A percentile compares a stretch with the other conserved stretches of the same genome.
These are phyloP conservation scores for Neuroscelio doddi DNA, from an alignment of 2,888 invertebrate species.

Conservation along the genomic window DNA sequence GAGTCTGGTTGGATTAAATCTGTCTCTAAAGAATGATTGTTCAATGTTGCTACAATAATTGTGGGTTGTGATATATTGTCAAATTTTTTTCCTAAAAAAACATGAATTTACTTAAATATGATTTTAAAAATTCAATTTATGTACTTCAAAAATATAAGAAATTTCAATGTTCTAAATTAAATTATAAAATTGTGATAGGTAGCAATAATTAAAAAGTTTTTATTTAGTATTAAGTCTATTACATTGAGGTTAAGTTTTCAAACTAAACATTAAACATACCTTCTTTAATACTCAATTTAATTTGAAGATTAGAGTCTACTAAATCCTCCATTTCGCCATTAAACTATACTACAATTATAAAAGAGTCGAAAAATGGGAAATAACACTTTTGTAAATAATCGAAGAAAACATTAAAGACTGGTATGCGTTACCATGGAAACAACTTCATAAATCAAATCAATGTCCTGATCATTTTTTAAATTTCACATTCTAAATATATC, in stretches of 20 bases:
- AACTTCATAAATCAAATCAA: slow-evolving; percentile 12
- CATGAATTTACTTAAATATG: slow-evolving; percentile 7
- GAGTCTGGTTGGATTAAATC: slow-evolving; percentile 77
- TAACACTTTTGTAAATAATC: slow-evolving; percentile 10
- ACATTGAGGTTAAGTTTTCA: slow-evolving; percentile 33
- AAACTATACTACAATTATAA: slow-evolving; percentile 13
- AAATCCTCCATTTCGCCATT: slow-evolving; percentile 77
- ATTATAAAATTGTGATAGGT: no score
- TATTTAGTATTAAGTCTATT: no score
- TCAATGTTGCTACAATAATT: slow-evolving; percentile 77
- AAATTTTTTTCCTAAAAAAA: slow-evolving; percentile 75
- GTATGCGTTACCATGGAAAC: slow-evolving; percentile 32
- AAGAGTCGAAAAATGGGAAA: slow-evolving; percentile 18
- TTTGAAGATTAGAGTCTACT: slow-evolving; percentile 77
- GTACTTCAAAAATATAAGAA: no score
- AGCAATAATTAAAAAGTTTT: no score
- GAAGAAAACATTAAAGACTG: slow-evolving; percentile 18
- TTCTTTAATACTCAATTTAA: slow-evolving; percentile 80
- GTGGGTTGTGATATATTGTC: slow-evolving; percentile 75
- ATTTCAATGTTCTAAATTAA: no score
- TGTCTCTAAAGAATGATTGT: slow-evolving; percentile 80
- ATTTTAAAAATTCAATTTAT: no score
- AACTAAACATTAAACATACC: slow-evolving; percentile 69
- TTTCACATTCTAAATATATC: neutral
- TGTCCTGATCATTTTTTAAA: neutral